Conservation (phyloP, 2,888 invertebrate genomes). For the Hipparchia sbordonii region DNA sequence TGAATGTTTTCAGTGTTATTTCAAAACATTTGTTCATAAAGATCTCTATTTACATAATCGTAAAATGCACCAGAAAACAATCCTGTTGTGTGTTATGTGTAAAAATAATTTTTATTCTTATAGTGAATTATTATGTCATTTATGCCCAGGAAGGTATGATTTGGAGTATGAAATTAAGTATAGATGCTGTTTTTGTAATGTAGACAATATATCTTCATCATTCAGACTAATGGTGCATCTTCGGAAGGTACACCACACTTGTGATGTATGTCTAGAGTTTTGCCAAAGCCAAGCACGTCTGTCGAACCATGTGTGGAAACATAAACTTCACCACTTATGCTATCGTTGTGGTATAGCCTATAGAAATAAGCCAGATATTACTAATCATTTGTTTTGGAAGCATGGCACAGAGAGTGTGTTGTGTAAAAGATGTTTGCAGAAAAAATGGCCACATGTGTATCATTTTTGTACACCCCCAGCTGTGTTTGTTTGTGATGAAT, state of each 20-base stretch:
- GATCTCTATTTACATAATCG: constrained; percentile 93
- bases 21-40: constrained; percentile 89
- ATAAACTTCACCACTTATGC: constrained; percentile 93
- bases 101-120: constrained; percentile 93
- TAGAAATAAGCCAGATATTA: constrained; percentile 93
- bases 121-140: constrained; percentile 93
- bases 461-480: constrained; percentile 94
- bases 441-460: constrained; percentile 96
- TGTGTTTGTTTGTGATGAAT: constrained; percentile 91
- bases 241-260: constrained; percentile 91
- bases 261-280: constrained; percentile 93
- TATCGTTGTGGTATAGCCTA: constrained; percentile 95
- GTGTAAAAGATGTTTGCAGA: constrained; percentile 93
- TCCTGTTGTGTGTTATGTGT: constrained; percentile 93
- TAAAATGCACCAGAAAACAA: constrained; percentile 92
- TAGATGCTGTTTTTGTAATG: constrained; percentile 91
- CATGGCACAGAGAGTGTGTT: constrained; percentile 94
- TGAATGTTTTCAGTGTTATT: constrained; percentile 94
- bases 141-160: constrained; percentile 91
- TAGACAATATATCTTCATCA: constrained; percentile 91
- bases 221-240: constrained; percentile 95
- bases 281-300: constrained; percentile 90
- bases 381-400: constrained; percentile 95
- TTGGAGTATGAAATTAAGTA: constrained; percentile 86
- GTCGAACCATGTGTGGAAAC: constrained; percentile 95